Conservation (phyloP, 2,888 invertebrate species). For the Idaea aversata region DNA sequence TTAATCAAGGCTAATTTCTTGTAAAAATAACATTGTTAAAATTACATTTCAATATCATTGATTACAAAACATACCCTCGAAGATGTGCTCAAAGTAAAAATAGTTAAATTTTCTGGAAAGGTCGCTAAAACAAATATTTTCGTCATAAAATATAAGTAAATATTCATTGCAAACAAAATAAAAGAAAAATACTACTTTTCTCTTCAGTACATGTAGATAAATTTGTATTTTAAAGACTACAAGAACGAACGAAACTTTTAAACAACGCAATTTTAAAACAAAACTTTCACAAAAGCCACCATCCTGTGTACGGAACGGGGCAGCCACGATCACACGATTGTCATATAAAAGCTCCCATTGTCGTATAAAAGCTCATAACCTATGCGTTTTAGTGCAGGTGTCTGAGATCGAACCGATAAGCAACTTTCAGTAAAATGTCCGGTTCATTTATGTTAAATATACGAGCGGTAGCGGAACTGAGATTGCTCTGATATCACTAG, state of each 20-base stretch:
- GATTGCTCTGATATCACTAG: neutral
- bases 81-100: too few relatives aligned
- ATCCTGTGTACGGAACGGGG: neutral
- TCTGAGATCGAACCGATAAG: neutral
- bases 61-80: too few relatives aligned
- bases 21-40: too few relatives aligned
- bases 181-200: too few relatives aligned
- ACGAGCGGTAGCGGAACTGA: neutral
- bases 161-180: too few relatives aligned
- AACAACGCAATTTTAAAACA: neutral
- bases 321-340: neutral
- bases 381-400: slow-evolving; percentile 27
- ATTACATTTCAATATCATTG: too few relatives aligned
- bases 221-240: neutral
- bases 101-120: too few relatives aligned
- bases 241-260: neutral
- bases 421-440: neutral
- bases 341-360: neutral
- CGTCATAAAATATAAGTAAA: too few relatives aligned
- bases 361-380: slow-evolving; percentile 15
- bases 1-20: too few relatives aligned
- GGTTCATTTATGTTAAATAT: neutral
- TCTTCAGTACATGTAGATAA: too few relatives aligned
- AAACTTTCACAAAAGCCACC: neutral
- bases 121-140: too few relatives aligned